phyloP scores from a whole-genome alignment of 64 coral and sea anemone genomes.

The Porites australiensis region DNA sequence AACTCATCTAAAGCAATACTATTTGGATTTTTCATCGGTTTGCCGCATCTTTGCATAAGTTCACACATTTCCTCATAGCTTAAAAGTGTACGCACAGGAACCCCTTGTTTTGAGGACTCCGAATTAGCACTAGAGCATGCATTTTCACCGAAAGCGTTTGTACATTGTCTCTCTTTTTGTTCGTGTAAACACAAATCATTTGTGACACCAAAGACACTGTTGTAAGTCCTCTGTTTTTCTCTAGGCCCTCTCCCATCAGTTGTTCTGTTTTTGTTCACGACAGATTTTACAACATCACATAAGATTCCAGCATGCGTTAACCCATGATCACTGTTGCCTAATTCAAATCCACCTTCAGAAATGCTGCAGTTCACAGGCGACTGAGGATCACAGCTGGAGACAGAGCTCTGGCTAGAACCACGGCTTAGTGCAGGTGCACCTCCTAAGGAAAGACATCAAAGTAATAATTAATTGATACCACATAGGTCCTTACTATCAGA shows the following conservation, averaged over 20 bases:
- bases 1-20: constrained; percentile 47
- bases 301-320: not conserved
- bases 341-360: not conserved
- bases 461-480: not conserved
- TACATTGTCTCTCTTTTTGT: not conserved
- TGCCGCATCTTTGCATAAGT: constrained; percentile 7
- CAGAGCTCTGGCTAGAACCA: not conserved
- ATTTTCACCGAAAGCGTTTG: not conserved
- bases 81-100: not conserved
- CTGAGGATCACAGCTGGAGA: not conserved
- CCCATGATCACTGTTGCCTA: not conserved
- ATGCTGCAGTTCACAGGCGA: not conserved
- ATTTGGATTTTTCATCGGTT: not conserved
- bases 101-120: not conserved
- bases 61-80: not conserved
- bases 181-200: not conserved
- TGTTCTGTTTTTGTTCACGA: not conserved
- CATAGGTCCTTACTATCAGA: not conserved
- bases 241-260: not conserved
- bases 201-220: not conserved
- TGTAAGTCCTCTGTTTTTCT: not conserved
- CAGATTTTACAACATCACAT: not conserved
- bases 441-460: not conserved
- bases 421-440: not conserved
- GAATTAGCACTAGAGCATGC: not conserved